phyloP scores from a whole-genome alignment of 2,797 vertebrate species.

The Anniella stebbinsi region DNA sequence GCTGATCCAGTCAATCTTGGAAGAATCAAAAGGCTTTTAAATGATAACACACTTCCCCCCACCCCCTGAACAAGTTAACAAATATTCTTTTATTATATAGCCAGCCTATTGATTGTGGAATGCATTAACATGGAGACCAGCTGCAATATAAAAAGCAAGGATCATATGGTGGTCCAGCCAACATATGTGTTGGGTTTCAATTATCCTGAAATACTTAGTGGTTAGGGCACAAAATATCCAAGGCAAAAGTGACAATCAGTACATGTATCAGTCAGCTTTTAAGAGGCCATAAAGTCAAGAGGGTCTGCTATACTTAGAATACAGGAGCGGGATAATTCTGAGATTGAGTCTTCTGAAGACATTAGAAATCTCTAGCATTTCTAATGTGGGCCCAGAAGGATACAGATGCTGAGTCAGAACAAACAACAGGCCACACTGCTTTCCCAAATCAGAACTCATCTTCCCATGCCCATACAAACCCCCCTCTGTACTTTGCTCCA shows the following conservation, averaged over 20 bases:
- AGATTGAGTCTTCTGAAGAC: slow-evolving; percentile 16
- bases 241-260: slow-evolving; percentile 36
- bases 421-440: slow-evolving; percentile 35
- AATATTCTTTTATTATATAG: background rate
- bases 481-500: background rate
- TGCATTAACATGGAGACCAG: background rate
- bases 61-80: background rate
- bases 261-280: slow-evolving; percentile 58
- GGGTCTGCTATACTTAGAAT: slow-evolving; percentile 4
- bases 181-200: background rate
- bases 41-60: background rate
- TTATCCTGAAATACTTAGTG: slow-evolving; percentile 11
- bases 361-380: slow-evolving; percentile 34
- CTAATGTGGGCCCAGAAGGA: background rate
- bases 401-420: slow-evolving; percentile 8
- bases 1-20: background rate
- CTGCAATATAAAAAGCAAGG: slow-evolving; percentile 3
- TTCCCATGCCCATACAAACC: background rate
- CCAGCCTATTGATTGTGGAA: background rate
- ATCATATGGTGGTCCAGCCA: slow-evolving; percentile 19
- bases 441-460: slow-evolving; percentile 7
- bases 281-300: background rate
- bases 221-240: background rate
- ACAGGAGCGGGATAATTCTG: slow-evolving; percentile 16
- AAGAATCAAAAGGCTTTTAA: slow-evolving; percentile 1